phyloP scores from a whole-genome alignment of 1,140 invertebrate genomes.

The Scaptomyza graminum region DNA sequence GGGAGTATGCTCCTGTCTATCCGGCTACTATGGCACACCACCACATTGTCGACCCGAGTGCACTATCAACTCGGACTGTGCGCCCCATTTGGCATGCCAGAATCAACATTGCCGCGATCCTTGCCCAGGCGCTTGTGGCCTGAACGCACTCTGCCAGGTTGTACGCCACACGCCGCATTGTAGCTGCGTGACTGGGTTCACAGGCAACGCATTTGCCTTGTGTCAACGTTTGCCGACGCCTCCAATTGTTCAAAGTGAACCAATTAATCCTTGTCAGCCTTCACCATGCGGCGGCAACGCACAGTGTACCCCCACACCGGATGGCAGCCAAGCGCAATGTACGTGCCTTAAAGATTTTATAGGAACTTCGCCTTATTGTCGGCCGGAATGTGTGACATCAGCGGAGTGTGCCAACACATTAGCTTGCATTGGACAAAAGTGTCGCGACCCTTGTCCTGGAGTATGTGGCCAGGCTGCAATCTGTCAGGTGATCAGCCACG shows the following conservation, averaged over 20 bases:
- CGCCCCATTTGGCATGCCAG: slow-evolving; percentile 87
- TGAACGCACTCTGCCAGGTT: slow-evolving; percentile 90
- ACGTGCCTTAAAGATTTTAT: slow-evolving; percentile 89
- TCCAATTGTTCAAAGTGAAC: slow-evolving; percentile 62
- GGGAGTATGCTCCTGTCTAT: slow-evolving; percentile 87
- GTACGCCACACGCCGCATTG: slow-evolving; percentile 93
- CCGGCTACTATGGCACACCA: slow-evolving; percentile 86
- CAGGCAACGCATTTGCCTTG: slow-evolving; percentile 91
- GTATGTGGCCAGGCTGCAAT: slow-evolving; percentile 89
- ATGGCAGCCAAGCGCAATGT: slow-evolving; percentile 90
- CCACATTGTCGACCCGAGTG: slow-evolving; percentile 88
- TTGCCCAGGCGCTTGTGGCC: slow-evolving; percentile 88
- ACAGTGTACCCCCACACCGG: slow-evolving; percentile 87
- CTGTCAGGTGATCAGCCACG: slow-evolving; percentile 90
- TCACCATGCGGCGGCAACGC: slow-evolving; percentile 90
- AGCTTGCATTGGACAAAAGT: slow-evolving; percentile 89
- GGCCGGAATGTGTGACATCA: slow-evolving; percentile 87
- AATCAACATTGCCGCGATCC: slow-evolving; percentile 89
- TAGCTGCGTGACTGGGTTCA: slow-evolving; percentile 89
- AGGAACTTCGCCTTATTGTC: slow-evolving; percentile 90
- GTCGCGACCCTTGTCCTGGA: slow-evolving; percentile 89
- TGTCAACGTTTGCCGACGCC: slow-evolving; percentile 67
- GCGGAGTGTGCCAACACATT: slow-evolving; percentile 88
- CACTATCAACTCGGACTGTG: slow-evolving; percentile 87
- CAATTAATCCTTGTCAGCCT: slow-evolving; percentile 87